Evolutionary conservation across 2,113 vertebrate genomes (phyloP).

Genomic region (Pipra filicauda): DNA sequence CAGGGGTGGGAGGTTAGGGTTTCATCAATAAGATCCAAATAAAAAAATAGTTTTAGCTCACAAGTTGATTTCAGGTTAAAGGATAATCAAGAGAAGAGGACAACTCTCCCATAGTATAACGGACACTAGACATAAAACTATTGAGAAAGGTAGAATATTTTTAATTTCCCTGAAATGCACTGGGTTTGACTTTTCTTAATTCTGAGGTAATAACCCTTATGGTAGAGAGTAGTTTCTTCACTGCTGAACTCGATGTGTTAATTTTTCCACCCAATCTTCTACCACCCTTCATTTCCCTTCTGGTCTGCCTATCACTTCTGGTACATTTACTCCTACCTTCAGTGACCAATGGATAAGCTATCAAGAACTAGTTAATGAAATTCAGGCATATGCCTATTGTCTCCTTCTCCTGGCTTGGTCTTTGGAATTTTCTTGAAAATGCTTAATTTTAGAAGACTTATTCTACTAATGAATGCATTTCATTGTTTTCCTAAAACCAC

Average conservation of each 20-base stretch:
- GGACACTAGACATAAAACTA: not conserved
- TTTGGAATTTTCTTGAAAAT: not conserved
- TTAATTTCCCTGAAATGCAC: not conserved
- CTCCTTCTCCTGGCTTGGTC: not conserved
- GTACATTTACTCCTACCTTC: constrained; percentile 6
- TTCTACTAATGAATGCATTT: not conserved
- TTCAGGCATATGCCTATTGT: not conserved
- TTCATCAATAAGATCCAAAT: not conserved
- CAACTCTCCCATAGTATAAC: not conserved
- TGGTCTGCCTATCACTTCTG: not conserved
- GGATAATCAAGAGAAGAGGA: not conserved
- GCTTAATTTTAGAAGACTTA: not conserved
- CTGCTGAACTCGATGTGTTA: not conserved
- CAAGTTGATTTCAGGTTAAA: not conserved
- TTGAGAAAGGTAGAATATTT: not conserved
- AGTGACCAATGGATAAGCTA: not conserved
- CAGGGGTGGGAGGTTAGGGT: not conserved
- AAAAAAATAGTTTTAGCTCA: not conserved
- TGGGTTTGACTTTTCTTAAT: not conserved
- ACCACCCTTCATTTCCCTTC: constrained; percentile 41
- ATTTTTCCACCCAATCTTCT: constrained; percentile 48
- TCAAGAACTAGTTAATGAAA: not conserved
- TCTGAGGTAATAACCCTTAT: not conserved
- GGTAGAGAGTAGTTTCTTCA: not conserved
- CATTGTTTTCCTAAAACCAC: not conserved